phyloP scores from a whole-genome alignment of 2,797 vertebrate genomes.

The Mormyrops attenuatus region DNA sequence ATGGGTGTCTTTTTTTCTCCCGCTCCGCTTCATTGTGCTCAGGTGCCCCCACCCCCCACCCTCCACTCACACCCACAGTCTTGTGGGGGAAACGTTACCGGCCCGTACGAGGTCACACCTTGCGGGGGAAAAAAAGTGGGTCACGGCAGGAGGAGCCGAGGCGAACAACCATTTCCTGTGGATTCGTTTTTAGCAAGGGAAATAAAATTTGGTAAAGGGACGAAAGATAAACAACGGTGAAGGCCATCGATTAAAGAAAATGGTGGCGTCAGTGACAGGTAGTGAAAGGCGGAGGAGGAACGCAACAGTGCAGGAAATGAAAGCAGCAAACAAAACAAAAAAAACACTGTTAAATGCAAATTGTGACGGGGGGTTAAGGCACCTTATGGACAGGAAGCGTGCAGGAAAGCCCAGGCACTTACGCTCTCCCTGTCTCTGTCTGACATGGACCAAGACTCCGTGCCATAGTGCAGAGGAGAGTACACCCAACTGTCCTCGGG shows the following conservation, averaged over 20 bases:
- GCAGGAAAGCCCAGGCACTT: slow-evolving; percentile 65
- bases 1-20: neutral
- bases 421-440: slow-evolving; percentile 96
- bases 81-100: neutral
- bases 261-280: neutral
- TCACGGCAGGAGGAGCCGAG: neutral
- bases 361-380: neutral
- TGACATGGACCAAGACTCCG: slow-evolving; percentile 81
- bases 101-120: neutral
- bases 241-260: neutral
- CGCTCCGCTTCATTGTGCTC: neutral
- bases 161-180: neutral
- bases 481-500: slow-evolving; percentile 98
- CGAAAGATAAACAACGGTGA: neutral
- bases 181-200: neutral
- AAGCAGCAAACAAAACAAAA: neutral
- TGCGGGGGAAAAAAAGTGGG: neutral
- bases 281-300: neutral
- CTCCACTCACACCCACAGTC: neutral
- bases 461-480: slow-evolving; percentile 96
- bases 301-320: neutral
- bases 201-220: neutral
- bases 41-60: neutral
- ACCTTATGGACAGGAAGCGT: neutral
- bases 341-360: neutral